phyloP scores from a whole-genome alignment of 2,797 vertebrate species.

The Phataginus tetradactyla region DNA sequence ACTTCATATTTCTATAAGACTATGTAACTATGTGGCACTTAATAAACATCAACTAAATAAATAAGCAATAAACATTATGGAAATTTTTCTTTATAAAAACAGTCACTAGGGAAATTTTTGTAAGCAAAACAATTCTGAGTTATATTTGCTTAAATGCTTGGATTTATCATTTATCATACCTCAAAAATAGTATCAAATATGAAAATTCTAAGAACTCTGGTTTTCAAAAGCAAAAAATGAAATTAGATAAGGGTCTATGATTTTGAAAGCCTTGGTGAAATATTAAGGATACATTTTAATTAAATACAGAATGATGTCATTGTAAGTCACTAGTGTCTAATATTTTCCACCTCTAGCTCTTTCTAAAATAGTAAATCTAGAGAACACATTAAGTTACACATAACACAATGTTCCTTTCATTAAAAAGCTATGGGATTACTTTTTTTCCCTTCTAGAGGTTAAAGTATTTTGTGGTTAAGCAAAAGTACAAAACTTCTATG shows the following conservation, averaged over 20 bases:
- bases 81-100: neutral
- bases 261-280: constrained; percentile 45
- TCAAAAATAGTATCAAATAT: constrained; percentile 48
- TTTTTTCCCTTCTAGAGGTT: constrained; percentile 66
- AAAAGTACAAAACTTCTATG: constrained; percentile 76
- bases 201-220: neutral
- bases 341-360: constrained; percentile 79
- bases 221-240: constrained; percentile 31
- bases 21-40: neutral
- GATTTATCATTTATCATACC: neutral
- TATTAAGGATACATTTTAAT: constrained; percentile 71
- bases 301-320: constrained; percentile 77
- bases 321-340: constrained; percentile 69
- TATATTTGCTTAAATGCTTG: constrained; percentile 28
- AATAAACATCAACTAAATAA: neutral
- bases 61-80: neutral
- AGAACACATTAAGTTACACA: constrained; percentile 81
- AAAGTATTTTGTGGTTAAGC: constrained; percentile 76
- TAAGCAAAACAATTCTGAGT: constrained; percentile 20
- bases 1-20: neutral
- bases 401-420: constrained; percentile 82
- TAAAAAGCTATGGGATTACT: constrained; percentile 61
- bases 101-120: neutral
- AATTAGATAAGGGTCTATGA: constrained; percentile 31
- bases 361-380: constrained; percentile 80